Conservation (phyloP, 2,888 invertebrate species). For the Dicyrtoma fusca region DNA sequence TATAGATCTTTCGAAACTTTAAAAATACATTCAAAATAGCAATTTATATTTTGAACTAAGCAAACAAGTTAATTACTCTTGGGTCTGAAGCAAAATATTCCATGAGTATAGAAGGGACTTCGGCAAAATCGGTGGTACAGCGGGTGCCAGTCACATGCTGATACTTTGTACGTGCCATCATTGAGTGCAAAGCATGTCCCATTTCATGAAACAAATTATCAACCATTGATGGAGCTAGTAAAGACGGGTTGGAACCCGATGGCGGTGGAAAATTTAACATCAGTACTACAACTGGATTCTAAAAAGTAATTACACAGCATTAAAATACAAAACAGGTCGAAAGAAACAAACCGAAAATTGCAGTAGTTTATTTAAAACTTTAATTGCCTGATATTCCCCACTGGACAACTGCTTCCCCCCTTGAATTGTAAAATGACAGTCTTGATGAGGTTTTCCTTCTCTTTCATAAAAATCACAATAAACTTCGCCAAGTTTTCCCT, state of each 20-base stretch:
- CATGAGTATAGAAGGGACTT: conserved; percentile 98
- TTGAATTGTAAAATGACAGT: conserved; percentile 98
- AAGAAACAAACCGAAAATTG: too few species aligned
- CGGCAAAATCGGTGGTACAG: conserved; percentile 97
- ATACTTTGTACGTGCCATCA: conserved; percentile 91
- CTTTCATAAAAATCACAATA: conserved; percentile 97
- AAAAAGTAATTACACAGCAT: conserved; percentile 48
- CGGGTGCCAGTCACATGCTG: conserved; percentile 98
- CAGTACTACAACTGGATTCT: conserved; percentile 88
- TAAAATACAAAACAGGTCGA: too few species aligned
- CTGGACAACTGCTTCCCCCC: conserved; percentile 77
- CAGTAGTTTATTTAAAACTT: too few species aligned
- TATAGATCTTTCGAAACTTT: neutral
- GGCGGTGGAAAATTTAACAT: conserved; percentile 85
- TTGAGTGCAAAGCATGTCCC: conserved; percentile 99
- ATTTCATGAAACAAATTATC: conserved; percentile 98
- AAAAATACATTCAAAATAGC: neutral
- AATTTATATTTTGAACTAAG: too few species aligned
- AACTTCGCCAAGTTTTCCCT: conserved; percentile 86
- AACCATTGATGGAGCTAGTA: conserved; percentile 80
- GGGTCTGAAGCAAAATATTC: conserved; percentile 94
- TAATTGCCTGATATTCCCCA: conserved; percentile 76
- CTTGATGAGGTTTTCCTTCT: conserved; percentile 90
- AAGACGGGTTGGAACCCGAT: conserved; percentile 66
- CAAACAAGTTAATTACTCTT: conserved; percentile 62